Base-by-base conservation (phyloP, 2,797 vertebrate species). In the Pantherophis vulpinus region DNA sequence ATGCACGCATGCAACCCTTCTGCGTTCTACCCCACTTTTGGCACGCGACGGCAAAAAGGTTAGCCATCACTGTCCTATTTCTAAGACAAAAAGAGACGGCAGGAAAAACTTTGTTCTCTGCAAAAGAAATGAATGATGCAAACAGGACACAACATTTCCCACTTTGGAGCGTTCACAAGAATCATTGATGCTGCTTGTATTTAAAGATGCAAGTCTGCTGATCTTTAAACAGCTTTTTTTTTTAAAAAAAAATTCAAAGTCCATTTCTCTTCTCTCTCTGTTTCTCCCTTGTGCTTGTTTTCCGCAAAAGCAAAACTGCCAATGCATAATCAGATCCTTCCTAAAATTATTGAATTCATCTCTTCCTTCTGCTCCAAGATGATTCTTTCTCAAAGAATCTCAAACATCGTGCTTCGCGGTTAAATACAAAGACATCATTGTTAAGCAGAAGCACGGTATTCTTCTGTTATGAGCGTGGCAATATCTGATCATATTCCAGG, bases 401-500 rank as follows among this genome's bases (percentile, higher is more conserved):
- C 4, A 32, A 12, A 70, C 47, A 27, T 5, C 5, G 51, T 59
- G 18, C 54, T 61, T 88, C 5, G 3, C 3, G 4, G 63, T n/a
- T 47, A 12, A 60, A 66, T 37, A 23, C 13, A 51, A 29, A 86
- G 23, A 14, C 51, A 91, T 51, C 63, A 79, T 93, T 54, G 86
- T 89, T 88, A 91, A 93, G n/a, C n/a, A 3, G 55, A 55, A 54
- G 29, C 32, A 11, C n/a, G 37, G 42, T 88, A 32, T 32, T 32
- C 27, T 88, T 89, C 25, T 88, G 92, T 89, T 89, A 74, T 91
- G 89, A 93, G 79, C 37, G 32, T 63, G 20, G 42, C 27, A 87
- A 92, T 87, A 86, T 87, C 66, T 92, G 87, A 90, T 92, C 54
- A 92, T 94, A 90, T 61, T 88, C 60, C 13, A 27, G 3, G 29